A percentile compares a stretch with the other conserved stretches of the same genome.
phyloP scores from a whole-genome alignment of 2,113 vertebrate genomes.

The Vulpes ferrilata region DNA sequence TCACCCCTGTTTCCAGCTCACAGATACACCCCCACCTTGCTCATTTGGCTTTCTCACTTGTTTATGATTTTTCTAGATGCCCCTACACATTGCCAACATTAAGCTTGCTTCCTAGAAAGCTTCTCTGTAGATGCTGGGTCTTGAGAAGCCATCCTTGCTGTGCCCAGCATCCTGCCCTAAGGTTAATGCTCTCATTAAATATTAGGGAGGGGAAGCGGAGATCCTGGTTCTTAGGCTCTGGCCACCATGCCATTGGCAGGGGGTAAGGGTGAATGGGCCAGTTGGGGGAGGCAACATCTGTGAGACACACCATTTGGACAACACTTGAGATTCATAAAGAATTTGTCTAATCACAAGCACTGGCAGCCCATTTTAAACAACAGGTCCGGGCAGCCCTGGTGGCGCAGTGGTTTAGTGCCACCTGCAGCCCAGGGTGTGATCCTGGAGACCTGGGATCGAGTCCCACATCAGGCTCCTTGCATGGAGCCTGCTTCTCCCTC shows the following conservation, averaged over 20 bases:
- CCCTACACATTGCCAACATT: not conserved
- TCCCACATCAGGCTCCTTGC: too few relatives aligned
- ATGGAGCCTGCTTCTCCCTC: too few relatives aligned
- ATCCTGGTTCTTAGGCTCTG: not conserved
- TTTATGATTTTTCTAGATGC: not conserved
- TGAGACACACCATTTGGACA: constrained; percentile 47
- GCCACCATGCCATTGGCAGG: not conserved
- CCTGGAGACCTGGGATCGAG: too few relatives aligned
- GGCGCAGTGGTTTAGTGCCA: too few relatives aligned
- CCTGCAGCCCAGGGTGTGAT: too few relatives aligned
- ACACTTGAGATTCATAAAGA: constrained; percentile 7
- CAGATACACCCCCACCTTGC: not conserved
- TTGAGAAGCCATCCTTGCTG: not conserved
- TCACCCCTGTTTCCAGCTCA: not conserved
- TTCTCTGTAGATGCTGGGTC: not conserved
- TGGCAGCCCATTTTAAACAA: not conserved
- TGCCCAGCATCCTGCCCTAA: not conserved
- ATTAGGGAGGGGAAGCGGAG: not conserved
- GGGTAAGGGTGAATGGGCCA: not conserved
- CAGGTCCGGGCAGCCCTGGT: too few relatives aligned
- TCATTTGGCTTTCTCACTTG: not conserved
- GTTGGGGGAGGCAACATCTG: not conserved
- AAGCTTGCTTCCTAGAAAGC: not conserved
- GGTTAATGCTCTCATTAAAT: not conserved
- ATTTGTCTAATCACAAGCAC: not conserved